Conservation (phyloP, 2,888 invertebrate genomes). For the Meteorus colon region DNA sequence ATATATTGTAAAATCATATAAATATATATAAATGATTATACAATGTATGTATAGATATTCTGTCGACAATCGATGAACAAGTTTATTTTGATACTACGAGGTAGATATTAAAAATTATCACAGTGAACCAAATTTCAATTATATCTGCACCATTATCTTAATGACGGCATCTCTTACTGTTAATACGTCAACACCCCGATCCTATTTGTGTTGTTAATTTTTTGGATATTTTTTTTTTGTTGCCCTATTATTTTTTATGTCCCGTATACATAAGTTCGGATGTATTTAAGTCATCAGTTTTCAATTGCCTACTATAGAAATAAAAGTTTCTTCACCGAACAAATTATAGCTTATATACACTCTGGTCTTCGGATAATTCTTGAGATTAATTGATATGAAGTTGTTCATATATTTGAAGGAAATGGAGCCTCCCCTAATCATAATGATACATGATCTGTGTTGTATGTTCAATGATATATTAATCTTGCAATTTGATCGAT, state of each 20-base stretch:
- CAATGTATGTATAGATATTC: conserved; percentile 68
- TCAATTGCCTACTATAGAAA: too few species aligned
- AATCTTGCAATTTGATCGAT: not conserved
- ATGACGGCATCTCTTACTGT: conserved; percentile 37
- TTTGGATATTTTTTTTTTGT: conserved; percentile 35
- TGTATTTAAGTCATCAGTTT: not conserved
- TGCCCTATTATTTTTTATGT: conserved; percentile 24
- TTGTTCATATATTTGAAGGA: not conserved
- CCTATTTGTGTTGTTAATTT: not conserved
- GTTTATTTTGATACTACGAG: conserved; percentile 71
- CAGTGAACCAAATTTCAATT: conserved; percentile 50
- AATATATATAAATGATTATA: conserved; percentile 48
- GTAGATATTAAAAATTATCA: conserved; percentile 49
- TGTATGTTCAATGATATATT: not conserved
- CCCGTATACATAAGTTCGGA: not conserved
- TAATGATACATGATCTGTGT: not conserved
- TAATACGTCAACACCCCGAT: not conserved
- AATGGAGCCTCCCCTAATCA: not conserved
- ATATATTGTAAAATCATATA: not conserved
- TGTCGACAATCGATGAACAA: conserved; percentile 69
- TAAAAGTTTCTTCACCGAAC: too few species aligned
- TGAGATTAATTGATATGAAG: not conserved
- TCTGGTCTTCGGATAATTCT: not conserved
- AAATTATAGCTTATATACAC: not conserved
- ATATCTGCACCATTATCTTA: conserved; percentile 65